Conservation (phyloP, 35 echinoderm and acorn worm genomes). For the Chiridota heheva region DNA sequence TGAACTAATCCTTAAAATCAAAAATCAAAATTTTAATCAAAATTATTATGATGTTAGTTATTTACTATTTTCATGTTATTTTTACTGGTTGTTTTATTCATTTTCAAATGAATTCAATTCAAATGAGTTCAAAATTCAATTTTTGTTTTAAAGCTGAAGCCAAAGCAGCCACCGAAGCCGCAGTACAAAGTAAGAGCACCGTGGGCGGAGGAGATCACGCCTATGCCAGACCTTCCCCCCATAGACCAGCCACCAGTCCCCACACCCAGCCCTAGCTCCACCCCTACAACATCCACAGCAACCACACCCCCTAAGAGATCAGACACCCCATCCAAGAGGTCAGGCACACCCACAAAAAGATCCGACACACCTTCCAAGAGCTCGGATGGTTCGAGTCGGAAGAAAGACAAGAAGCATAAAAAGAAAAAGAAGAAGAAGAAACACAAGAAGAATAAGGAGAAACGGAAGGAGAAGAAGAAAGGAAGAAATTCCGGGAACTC, state of each 20-base stretch:
- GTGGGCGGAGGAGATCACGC: slow-evolving; percentile 77
- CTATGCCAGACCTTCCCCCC: slow-evolving; percentile 58
- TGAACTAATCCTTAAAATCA: no score
- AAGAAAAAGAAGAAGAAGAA: slow-evolving; percentile 86
- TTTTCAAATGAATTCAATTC: background rate
- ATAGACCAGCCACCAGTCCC: slow-evolving; percentile 18
- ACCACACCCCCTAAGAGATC: slow-evolving; percentile 21
- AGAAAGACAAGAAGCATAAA: slow-evolving; percentile 72
- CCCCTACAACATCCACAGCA: background rate
- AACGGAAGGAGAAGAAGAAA: slow-evolving; percentile 71
- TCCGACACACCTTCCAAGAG: background rate
- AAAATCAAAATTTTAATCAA: background rate
- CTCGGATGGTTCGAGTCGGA: slow-evolving; percentile 20
- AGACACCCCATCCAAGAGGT: background rate
- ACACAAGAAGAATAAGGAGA: slow-evolving; percentile 66
- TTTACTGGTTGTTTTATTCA: background rate
- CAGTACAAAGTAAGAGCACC: slow-evolving; percentile 71
- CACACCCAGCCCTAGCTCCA: background rate
- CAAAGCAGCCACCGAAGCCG: slow-evolving; percentile 53
- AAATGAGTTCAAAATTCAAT: background rate
- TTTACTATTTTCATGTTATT: background rate
- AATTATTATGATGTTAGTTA: background rate
- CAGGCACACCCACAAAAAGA: background rate
- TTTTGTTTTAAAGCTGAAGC: background rate
- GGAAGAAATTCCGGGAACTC: slow-evolving; percentile 20